Percentiles rank a stretch among this genome's conserved stretches.
These are phyloP conservation scores for Agrochola lychnidis DNA, from an alignment of 2,888 invertebrate genomes.

Conservation along the genomic window DNA sequence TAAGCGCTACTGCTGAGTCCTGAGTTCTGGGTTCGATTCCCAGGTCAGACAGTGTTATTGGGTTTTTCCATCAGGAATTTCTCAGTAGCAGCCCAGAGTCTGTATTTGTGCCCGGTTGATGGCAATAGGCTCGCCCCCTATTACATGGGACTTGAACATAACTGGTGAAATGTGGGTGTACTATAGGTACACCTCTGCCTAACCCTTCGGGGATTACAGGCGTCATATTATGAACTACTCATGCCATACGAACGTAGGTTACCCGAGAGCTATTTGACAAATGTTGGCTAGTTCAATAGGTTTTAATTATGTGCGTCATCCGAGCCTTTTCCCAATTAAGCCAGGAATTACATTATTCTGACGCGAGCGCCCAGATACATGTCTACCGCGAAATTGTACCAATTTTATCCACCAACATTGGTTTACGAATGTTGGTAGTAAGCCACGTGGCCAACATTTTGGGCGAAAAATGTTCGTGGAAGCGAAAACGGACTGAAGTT, in stretches of 20 bases:
- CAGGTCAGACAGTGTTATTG: no score
- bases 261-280: constrained; percentile 5
- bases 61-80: no score
- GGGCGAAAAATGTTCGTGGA: constrained; percentile 25
- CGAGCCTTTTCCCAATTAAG: constrained; percentile 64
- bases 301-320: constrained; percentile 50
- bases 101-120: no score
- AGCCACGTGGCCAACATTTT: constrained; percentile 29
- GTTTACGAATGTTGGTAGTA: constrained; percentile 31
- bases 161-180: no score
- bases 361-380: constrained; percentile 36
- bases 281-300: constrained; percentile 40
- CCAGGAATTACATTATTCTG: constrained; percentile 57
- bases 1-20: no score
- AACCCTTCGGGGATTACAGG: no score
- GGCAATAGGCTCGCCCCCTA: no score
- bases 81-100: no score
- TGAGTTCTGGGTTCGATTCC: no score
- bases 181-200: no score
- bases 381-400: constrained; percentile 55
- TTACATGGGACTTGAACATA: no score
- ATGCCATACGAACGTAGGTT: background rate
- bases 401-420: constrained; percentile 50
- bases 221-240: background rate
- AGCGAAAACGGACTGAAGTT: constrained; percentile 23